phyloP scores from a whole-genome alignment of 2,888 invertebrate genomes.

The Helleia helle region DNA sequence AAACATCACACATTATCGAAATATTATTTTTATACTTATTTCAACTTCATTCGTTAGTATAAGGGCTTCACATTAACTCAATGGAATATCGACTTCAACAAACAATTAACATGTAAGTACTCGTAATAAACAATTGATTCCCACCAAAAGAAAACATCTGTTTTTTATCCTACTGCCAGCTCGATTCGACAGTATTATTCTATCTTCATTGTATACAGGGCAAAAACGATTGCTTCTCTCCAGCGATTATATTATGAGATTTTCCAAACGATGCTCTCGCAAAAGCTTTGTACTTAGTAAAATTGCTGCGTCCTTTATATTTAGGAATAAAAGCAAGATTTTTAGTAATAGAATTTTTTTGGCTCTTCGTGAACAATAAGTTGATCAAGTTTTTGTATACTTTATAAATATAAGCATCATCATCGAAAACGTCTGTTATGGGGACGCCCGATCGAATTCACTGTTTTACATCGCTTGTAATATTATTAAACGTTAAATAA shows the following conservation, averaged over 20 bases:
- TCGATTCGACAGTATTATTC: constrained; percentile 2
- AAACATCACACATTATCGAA: too few relatives aligned
- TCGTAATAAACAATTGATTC: neutral
- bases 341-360: too few relatives aligned
- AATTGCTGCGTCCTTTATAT: constrained; percentile 43
- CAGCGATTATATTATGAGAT: constrained; percentile 32
- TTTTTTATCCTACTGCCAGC: neutral
- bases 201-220: neutral
- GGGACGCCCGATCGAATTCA: too few relatives aligned
- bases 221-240: neutral
- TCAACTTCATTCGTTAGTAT: too few relatives aligned
- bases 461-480: too few relatives aligned
- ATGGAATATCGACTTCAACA: neutral
- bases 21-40: too few relatives aligned
- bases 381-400: too few relatives aligned
- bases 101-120: neutral
- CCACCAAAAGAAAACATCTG: constrained; percentile 3
- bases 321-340: constrained; percentile 15
- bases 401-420: too few relatives aligned
- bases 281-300: constrained; percentile 38
- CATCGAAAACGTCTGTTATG: too few relatives aligned
- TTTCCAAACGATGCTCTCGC: constrained; percentile 33
- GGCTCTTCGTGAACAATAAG: too few relatives aligned
- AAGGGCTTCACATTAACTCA: too few relatives aligned
- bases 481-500: too few relatives aligned